Base-by-base conservation (phyloP, 1,140 invertebrate genomes). In the Drosophila repletoides region DNA sequence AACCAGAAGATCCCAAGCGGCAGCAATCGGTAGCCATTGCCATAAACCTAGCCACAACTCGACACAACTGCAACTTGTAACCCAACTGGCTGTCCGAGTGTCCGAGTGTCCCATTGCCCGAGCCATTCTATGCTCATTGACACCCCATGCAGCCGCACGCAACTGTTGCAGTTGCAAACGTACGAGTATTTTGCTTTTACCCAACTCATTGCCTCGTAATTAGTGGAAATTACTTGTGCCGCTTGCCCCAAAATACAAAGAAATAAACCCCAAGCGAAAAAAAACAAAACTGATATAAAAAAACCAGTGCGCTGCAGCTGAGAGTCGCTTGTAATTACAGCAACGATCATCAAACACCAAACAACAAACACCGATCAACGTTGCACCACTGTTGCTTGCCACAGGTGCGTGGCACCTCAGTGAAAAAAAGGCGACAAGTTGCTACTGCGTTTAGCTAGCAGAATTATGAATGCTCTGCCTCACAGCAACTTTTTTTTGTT, bases 141-240 rank as follows among this genome's bases (percentile, higher is more conserved):
- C 64, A 67, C 45, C 56, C 56, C 45, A 60, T 52, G 40, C 58
- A 68, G 40, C 45, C 53, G 48, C 56, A 61, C 15, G 46, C 56
- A 63, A 69, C 40, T 36, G 43, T 55, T 55, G 56, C 64, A 24
- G 68, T 58, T 58, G 56, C 72, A 56, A 55, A 9, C 24, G 28
- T 43, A 36, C n/a, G n/a, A n/a, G 59, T 45, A 52, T 52, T 49
- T 55, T 53, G 59, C 52, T 81, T 81, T 81, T 81, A 69, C 77
- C 45, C 69, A 72, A 86, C 75, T 84, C 79, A 84, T 84, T 84
- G 79, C 80, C 76, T 74, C 75, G 79, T 84, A 84, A 84, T 84
- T 84, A 84, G 79, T 84, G 80, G 75, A 80, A 80, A 84, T 86
- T 80, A 84, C 79, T 77, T 80, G 69, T 60, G 41, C 58, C 55